Conservation (phyloP, 2,113 vertebrate species). For the Saccopteryx leptura region DNA sequence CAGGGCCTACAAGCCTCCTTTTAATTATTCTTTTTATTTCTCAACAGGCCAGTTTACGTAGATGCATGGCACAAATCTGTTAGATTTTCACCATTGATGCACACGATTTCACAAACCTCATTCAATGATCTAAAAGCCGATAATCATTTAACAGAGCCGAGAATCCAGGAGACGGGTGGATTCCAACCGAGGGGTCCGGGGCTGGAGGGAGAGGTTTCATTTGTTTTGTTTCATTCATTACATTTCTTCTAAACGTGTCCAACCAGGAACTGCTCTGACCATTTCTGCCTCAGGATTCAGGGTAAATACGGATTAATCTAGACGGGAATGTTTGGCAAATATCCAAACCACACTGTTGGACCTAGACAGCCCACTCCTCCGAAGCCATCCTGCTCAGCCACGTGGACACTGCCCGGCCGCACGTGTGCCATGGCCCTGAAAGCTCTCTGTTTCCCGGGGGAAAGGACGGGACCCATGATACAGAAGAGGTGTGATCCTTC, state of each 20-base stretch:
- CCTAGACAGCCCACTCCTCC: neutral
- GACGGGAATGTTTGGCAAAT: accelerated
- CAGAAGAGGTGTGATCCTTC: neutral
- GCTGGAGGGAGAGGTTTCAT: neutral
- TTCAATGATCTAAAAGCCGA: neutral
- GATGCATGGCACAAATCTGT: neutral
- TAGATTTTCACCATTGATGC: neutral
- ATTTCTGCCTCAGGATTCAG: neutral
- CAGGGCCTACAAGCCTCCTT: neutral
- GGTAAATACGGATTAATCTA: no score
- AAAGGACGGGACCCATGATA: accelerated
- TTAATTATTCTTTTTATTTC: neutral
- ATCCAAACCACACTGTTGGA: neutral
- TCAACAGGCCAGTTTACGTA: neutral
- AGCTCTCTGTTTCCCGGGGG: accelerated
- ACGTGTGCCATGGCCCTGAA: accelerated
- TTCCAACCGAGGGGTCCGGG: neutral
- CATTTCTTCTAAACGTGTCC: neutral
- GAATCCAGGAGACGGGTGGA: neutral
- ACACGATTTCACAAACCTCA: neutral
- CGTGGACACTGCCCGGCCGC: accelerated
- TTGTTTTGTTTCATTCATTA: neutral
- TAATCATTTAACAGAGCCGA: accelerated
- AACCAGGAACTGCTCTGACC: neutral
- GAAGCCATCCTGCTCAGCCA: accelerated